Evolutionary conservation across 2,888 invertebrate species (phyloP).

Genomic region (Teleiodes luculella): DNA sequence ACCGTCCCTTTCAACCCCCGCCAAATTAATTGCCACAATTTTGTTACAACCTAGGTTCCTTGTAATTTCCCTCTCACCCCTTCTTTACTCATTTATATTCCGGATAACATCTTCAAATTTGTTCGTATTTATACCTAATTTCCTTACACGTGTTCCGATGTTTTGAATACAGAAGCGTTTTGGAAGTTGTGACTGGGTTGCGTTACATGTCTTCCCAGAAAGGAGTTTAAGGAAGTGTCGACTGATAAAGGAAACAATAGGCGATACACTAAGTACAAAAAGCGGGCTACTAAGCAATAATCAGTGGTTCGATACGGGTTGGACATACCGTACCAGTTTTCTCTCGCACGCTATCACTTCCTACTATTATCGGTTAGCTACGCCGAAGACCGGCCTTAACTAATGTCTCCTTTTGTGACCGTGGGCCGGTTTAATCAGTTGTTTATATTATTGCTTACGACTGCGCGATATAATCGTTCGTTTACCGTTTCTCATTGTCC

Average conservation of each 20-base stretch:
- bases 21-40: conserved; percentile 26
- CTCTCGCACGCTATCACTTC: conserved; percentile 59
- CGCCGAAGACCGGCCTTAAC: conserved; percentile 59
- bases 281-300: conserved; percentile 36
- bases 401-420: conserved; percentile 76
- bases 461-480: conserved; percentile 67
- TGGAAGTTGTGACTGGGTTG: conserved; percentile 4
- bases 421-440: conserved; percentile 70
- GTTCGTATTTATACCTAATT: conserved; percentile 34
- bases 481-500: conserved; percentile 73
- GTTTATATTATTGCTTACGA: conserved; percentile 73
- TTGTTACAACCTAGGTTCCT: conserved; percentile 26
- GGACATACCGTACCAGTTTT: conserved; percentile 55
- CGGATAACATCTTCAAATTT: conserved; percentile 44
- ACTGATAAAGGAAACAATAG: conserved; percentile 43
- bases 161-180: conserved; percentile 7
- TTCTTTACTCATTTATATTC: conserved; percentile 51
- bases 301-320: conserved; percentile 44
- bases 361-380: conserved; percentile 66
- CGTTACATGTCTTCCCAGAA: not conserved
- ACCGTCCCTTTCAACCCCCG: conserved; percentile 22
- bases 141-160: conserved; percentile 11
- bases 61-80: conserved; percentile 51
- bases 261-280: conserved; percentile 20
- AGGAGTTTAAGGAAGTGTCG: conserved; percentile 27